Evolutionary conservation across 2,113 vertebrate species (phyloP), one percentile per base, ranked within the genome.

Genomic region (Neopipo cinnamomea): DNA sequence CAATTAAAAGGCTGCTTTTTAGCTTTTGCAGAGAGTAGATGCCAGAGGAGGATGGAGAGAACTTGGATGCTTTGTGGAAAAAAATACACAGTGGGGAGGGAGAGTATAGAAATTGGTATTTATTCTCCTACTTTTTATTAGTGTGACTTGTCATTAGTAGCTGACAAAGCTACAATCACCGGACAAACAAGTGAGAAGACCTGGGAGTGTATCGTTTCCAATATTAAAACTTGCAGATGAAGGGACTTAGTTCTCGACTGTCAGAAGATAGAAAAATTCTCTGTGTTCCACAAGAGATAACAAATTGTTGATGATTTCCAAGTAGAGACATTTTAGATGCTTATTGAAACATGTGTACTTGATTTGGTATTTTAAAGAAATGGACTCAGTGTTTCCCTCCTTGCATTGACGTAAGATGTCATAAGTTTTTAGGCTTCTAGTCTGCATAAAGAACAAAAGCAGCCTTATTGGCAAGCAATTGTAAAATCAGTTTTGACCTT

Each of bases 361-460:
- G 30, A 58, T 70, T 30, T 91, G 77, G 9, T 66, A 42, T 67
- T 95, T 92, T 53, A 74, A 52, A 81, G 55, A 78, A 88, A 53
- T 12, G 24, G 61, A 8, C 18, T n/a, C 88, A 50, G 27, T 88
- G 63, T 85, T 89, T 35, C 23, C 41, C 12, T 62, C 28, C 19
- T 92, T 12, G 8, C 42, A 62, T 11, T 94, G 77, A 39, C 14
- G 16, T 83, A 88, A 76, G 63, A 62, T 75, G 18, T 78, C 35
- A 14, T 31, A 73, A 77, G 56, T 28, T 55, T 61, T 72, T 78
- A 59, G 33, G 42, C 49, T 96, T 66, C 56, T 82, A 33, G 46
- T 84, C 79, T 78, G 49, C 27, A 4, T 41, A n/a, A 55, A 61
- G 68, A 93, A 96, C 76, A 96, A 89, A 92, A 89, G 70, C 49